These are phyloP conservation scores for Echinops telfairi DNA, from an alignment of 2,113 vertebrate genomes.

Conservation along the genomic window DNA sequence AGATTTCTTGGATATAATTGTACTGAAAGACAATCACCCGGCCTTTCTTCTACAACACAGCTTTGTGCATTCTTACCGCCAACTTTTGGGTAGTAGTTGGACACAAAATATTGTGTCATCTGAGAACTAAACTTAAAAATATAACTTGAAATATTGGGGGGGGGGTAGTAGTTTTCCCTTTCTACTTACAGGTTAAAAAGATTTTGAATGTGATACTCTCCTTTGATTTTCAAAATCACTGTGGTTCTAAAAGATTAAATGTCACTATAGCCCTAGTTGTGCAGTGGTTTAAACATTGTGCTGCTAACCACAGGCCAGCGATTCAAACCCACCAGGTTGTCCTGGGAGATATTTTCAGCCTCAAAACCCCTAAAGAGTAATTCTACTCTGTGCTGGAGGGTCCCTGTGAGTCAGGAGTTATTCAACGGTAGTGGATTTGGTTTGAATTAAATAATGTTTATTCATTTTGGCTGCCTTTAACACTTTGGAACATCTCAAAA, in stretches of 20 bases:
- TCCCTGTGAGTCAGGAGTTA: too few relatives aligned
- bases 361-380: too few relatives aligned
- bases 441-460: not conserved
- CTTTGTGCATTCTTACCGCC: not conserved
- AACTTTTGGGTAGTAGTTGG: not conserved
- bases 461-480: conserved; percentile 9
- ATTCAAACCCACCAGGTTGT: too few relatives aligned
- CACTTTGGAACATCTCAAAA: conserved; percentile 28
- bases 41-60: not conserved
- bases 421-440: too few relatives aligned
- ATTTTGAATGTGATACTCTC: not conserved
- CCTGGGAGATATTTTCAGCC: too few relatives aligned
- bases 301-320: too few relatives aligned
- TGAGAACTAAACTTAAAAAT: not conserved
- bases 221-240: conserved; percentile 17
- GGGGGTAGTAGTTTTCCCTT: not conserved
- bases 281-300: too few relatives aligned
- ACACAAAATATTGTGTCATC: not conserved
- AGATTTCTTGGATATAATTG: not conserved
- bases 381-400: too few relatives aligned
- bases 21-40: not conserved
- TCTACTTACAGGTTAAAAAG: not conserved
- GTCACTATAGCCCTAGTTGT: not conserved
- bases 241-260: conserved; percentile 31
- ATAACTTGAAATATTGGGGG: conserved; percentile 48